A percentile compares a stretch with the other conserved stretches of the same genome.
These are phyloP conservation scores for Kryptolebias ocellatus DNA, from an alignment of 2,797 vertebrate genomes.

Conservation along the genomic window DNA sequence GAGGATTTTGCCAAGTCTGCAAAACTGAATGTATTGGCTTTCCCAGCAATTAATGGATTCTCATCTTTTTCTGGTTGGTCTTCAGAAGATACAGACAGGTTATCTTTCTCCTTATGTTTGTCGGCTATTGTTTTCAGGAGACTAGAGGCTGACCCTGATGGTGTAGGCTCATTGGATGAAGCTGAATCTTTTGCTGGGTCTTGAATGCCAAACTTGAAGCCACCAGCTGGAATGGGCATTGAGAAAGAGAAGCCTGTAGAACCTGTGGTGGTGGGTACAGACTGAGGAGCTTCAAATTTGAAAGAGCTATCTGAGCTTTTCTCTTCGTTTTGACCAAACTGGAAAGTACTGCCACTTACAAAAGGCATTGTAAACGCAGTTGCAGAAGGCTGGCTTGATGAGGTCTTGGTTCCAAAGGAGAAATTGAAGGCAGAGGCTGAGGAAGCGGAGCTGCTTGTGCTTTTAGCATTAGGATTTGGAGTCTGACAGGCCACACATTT, in stretches of 20 bases:
- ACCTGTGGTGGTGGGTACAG: slow-evolving; percentile 69
- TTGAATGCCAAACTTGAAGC: slow-evolving; percentile 92
- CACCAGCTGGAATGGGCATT: slow-evolving; percentile 72
- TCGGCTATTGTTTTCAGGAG: slow-evolving; percentile 82
- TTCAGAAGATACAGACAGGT: slow-evolving; percentile 22
- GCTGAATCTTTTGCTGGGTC: slow-evolving; percentile 76
- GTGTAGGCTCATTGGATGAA: slow-evolving; percentile 31
- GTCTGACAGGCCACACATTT: slow-evolving; percentile 85
- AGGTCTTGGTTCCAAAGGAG: slow-evolving; percentile 62
- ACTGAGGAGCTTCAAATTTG: slow-evolving; percentile 82
- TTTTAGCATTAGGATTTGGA: slow-evolving; percentile 82
- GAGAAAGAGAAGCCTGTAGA: slow-evolving; percentile 88
- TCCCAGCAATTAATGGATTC: slow-evolving; percentile 84
- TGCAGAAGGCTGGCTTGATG: slow-evolving; percentile 74
- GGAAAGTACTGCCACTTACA: slow-evolving; percentile 79
- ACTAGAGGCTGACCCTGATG: slow-evolving; percentile 72
- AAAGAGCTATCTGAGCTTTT: slow-evolving; percentile 77
- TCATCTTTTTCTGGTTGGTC: slow-evolving; percentile 43
- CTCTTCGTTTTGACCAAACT: slow-evolving; percentile 87
- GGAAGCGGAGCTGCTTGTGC: slow-evolving; percentile 46
- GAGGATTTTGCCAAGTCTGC: slow-evolving; percentile 89
- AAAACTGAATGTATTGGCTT: slow-evolving; percentile 85
- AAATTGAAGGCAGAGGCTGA: slow-evolving; percentile 75
- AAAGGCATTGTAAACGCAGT: slow-evolving; percentile 85
- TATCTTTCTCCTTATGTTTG: slow-evolving; percentile 84